Evolutionary conservation across 2,113 vertebrate species (phyloP), one percentile per base, ranked within the genome.

Genomic region (Amphiprion percula): DNA sequence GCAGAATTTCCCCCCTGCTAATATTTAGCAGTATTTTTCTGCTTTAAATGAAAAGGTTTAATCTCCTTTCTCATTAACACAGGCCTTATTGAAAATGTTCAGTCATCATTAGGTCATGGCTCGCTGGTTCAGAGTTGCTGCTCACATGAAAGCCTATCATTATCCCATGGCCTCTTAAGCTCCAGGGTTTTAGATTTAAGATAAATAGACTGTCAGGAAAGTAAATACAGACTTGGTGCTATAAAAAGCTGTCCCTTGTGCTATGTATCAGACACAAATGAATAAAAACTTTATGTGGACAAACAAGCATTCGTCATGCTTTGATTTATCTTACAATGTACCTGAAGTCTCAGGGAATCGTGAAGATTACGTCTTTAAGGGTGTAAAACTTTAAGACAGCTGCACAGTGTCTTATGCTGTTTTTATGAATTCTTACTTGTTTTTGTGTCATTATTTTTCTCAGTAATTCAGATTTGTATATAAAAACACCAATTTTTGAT

Each of bases 31-130:
- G 17, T 19, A 17, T 0, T 30, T 14, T 12, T 37, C 3, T 47
- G 33, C 16, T 28, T 39, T 39, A 7, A 44, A 44, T 1, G 15
- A 44, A 44, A 16, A 21, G 2, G 24, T 15, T 21, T 80, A 77
- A 81, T 73, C 76, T 73, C 44, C 14, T 30, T 68, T 75, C 41
- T 63, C 78, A 87, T 85, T 60, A 88, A 79, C 70, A 79, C 54
- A 79, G 71, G 71, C 60, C 11, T 61, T 60, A 67, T 68, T 80
- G 54, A 84, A 81, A 71, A 12, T 24, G 58, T 68, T 24, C 9
- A 59, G 37, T 81, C 49, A 37, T 21, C 44, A 56, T 70, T 52
- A 65, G 65, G 60, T 54, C 62, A 77, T n/a, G n/a, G 64, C 21
- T 50, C 9, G 11, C 14, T 39, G 30, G n/a, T 26, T 73, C 39